phyloP scores from a whole-genome alignment of 2,888 invertebrate genomes.

The Cantharis rufa region DNA sequence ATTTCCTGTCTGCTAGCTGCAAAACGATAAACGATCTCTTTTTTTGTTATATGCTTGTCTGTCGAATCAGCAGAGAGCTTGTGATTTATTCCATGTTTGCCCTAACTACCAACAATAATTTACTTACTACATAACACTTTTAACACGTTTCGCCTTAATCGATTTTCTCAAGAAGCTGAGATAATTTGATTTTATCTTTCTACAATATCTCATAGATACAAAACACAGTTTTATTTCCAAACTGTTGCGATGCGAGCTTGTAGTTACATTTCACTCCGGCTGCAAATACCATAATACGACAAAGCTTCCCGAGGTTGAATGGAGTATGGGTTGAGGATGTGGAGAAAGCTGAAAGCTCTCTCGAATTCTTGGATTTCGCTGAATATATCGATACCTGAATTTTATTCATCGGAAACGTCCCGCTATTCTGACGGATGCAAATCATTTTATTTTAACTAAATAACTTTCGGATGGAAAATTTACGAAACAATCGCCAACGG shows the following conservation, averaged over 20 bases:
- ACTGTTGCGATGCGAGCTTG: not conserved
- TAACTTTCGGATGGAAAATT: too few relatives aligned
- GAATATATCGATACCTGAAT: not conserved
- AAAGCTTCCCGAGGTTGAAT: not conserved
- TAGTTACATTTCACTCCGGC: not conserved
- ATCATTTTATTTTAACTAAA: too few relatives aligned
- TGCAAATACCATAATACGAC: not conserved
- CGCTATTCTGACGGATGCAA: too few relatives aligned
- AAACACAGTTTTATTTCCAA: not conserved
- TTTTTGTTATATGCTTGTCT: constrained; percentile 28
- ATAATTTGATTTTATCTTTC: not conserved
- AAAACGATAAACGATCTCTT: constrained; percentile 31
- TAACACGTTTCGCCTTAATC: constrained; percentile 13
- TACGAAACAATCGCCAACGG: too few relatives aligned
- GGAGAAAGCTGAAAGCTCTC: not conserved
- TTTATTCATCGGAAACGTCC: not conserved
- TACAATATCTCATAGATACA: not conserved
- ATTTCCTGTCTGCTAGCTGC: constrained; percentile 38
- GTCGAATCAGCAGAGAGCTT: constrained; percentile 25
- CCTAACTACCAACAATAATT: constrained; percentile 15
- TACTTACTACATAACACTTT: constrained; percentile 17
- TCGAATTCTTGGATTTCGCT: not conserved
- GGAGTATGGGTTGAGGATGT: not conserved
- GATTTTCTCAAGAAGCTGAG: constrained; percentile 10
- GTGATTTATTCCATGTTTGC: constrained; percentile 28